Conservation (phyloP, 2,888 invertebrate genomes). For the Galerucella nymphaeae region DNA sequence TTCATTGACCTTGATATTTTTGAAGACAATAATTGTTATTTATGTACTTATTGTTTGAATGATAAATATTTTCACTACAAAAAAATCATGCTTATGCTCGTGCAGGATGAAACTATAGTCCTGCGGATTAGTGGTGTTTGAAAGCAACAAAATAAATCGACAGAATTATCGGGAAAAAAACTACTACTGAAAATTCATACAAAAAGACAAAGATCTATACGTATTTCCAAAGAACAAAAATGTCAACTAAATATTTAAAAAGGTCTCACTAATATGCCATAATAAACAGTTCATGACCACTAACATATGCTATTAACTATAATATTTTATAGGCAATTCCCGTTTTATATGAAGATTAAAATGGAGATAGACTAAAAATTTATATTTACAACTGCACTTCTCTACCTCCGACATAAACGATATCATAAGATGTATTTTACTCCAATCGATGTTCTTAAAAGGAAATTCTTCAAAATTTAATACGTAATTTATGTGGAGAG, state of each 20-base stretch:
- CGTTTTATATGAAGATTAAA: slow-evolving; percentile 4
- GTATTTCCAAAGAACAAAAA: neutral
- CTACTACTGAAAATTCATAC: neutral
- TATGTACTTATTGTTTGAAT: too few species aligned
- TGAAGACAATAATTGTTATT: too few species aligned
- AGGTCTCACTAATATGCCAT: neutral
- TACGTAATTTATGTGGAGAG: neutral
- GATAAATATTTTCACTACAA: too few species aligned
- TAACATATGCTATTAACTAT: neutral
- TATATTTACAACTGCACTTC: neutral
- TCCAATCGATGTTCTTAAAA: neutral
- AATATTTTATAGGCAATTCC: neutral
- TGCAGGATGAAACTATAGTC: too few species aligned
- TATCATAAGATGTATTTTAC: neutral
- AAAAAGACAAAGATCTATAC: neutral
- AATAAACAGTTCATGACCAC: neutral
- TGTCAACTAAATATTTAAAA: neutral
- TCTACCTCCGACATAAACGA: neutral
- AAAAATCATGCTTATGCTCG: too few species aligned
- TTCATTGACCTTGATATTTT: neutral
- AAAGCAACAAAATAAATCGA: too few species aligned
- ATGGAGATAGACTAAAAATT: neutral
- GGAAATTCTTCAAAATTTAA: neutral
- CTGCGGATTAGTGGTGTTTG: too few species aligned
- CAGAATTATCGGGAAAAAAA: too few species aligned